Conservation (phyloP, 2,113 vertebrate genomes). For the Syrrhaptes paradoxus region DNA sequence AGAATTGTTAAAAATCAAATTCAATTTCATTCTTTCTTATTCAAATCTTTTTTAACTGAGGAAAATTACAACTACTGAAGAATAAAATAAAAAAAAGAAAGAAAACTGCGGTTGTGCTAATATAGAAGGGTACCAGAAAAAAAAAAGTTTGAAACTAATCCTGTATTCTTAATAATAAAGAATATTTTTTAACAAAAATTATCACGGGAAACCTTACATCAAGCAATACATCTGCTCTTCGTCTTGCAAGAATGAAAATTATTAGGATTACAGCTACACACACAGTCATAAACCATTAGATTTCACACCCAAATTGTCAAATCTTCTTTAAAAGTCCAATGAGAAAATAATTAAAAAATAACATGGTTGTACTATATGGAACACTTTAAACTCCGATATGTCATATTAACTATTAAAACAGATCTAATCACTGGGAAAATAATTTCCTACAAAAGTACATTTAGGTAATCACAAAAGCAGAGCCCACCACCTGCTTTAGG, state of each 20-base stretch:
- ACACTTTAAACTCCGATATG: background rate
- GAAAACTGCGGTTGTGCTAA: background rate
- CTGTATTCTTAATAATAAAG: background rate
- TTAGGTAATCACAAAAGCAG: slow-evolving; percentile 61
- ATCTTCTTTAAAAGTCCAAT: background rate
- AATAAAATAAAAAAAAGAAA: background rate
- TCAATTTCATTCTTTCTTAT: background rate
- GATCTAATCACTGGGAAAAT: slow-evolving; percentile 48
- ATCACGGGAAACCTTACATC: background rate
- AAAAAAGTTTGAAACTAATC: background rate
- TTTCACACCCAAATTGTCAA: background rate
- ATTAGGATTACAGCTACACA: background rate
- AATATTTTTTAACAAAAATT: too few species aligned
- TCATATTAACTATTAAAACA: background rate
- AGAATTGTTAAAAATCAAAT: background rate
- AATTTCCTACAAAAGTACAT: slow-evolving; percentile 54
- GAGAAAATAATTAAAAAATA: background rate
- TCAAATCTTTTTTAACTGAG: background rate
- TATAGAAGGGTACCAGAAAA: background rate
- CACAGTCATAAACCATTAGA: background rate
- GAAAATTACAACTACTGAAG: background rate
- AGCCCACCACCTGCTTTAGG: slow-evolving; percentile 74
- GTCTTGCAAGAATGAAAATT: background rate
- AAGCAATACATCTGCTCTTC: background rate
- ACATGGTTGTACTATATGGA: background rate